Conservation (phyloP, 2,113 vertebrate genomes). For the Pterocles gutturalis region DNA sequence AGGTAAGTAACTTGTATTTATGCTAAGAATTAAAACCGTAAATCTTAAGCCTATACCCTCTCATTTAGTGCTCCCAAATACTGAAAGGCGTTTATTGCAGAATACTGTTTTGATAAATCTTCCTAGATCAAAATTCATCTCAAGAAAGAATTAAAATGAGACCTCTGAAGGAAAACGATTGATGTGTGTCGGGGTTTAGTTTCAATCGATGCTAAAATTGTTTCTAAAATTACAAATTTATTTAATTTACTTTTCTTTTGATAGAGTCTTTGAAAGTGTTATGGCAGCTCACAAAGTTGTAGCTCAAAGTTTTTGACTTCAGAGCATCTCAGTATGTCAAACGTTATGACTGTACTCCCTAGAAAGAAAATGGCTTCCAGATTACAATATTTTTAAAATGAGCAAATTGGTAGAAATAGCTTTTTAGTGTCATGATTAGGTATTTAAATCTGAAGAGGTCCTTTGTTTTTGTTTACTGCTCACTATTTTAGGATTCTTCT, state of each 20-base stretch:
- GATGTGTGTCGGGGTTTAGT: not conserved
- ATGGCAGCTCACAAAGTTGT: not conserved
- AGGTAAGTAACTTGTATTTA: not conserved
- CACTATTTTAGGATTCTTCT: not conserved
- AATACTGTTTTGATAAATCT: not conserved
- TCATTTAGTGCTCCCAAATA: not conserved
- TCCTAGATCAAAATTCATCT: not conserved
- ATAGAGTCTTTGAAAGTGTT: not conserved
- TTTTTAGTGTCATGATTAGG: not conserved
- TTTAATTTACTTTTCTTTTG: not conserved
- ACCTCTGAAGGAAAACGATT: not conserved
- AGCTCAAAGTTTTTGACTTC: not conserved
- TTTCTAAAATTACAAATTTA: not conserved
- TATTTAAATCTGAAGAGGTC: not conserved
- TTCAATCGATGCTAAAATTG: not conserved
- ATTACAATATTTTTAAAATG: not conserved
- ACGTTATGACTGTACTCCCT: not conserved
- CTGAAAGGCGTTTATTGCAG: not conserved
- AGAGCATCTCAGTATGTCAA: not conserved
- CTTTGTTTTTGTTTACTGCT: not conserved
- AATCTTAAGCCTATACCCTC: not conserved
- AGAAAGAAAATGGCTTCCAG: not conserved
- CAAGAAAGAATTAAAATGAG: not conserved
- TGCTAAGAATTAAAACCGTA: not conserved
- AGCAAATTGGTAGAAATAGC: not conserved